Conservation (phyloP, 1,140 invertebrate species). For the Berghia stephanieae region DNA sequence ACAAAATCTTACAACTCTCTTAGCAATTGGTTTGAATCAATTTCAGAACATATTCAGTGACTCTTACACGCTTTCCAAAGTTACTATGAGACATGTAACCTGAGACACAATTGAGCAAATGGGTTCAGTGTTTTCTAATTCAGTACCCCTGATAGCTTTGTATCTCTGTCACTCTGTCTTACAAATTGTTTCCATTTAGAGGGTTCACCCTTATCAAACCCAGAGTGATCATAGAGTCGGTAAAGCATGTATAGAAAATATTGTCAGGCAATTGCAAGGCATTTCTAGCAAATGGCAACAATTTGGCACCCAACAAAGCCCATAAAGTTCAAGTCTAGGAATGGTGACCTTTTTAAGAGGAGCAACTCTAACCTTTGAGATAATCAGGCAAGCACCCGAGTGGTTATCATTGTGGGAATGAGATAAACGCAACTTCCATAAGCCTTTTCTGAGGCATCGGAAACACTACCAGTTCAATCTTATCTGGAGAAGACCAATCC, state of each 20-base stretch:
- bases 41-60: too few relatives aligned
- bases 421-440: neutral
- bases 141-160: too few relatives aligned
- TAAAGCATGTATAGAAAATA: neutral
- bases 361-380: slow-evolving; percentile 1
- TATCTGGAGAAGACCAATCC: neutral
- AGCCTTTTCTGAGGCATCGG: slow-evolving; percentile 11
- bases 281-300: neutral
- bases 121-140: too few relatives aligned
- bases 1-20: neutral
- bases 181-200: slow-evolving; percentile 7
- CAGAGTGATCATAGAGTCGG: neutral
- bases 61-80: too few relatives aligned
- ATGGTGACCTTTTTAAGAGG: neutral
- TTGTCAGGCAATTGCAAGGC: neutral
- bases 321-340: slow-evolving; percentile 1
- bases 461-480: slow-evolving; percentile 3
- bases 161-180: slow-evolving; percentile 4
- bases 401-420: too few relatives aligned
- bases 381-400: neutral
- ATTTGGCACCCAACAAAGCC: neutral
- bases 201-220: neutral
- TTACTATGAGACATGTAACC: too few relatives aligned
- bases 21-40: too few relatives aligned
- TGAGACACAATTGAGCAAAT: too few relatives aligned